Base-by-base conservation (phyloP, 2,888 invertebrate species). In the Dascillus cervinus region DNA sequence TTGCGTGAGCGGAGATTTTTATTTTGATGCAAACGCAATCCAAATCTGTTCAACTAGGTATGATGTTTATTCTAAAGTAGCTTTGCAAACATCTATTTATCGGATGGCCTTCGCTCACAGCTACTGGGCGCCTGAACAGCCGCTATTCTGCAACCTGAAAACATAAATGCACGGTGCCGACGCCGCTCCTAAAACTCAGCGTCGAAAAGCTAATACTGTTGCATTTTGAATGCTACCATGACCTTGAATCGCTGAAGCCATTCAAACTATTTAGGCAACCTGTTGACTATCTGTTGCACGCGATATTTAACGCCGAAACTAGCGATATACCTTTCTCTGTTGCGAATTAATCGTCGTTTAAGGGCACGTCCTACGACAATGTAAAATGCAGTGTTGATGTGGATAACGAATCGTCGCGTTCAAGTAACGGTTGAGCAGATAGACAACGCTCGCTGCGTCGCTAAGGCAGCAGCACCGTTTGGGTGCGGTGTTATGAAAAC, bases 81-180 rank as follows among this genome's bases (percentile, higher is more conserved):
- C 22, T 35, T 30, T 24, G 32, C 32, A 37, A 41, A 33, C 36
- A 24, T 31, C 32, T 43, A 35, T 44, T 44, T 44, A 44, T 44
- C 43, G 34, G 32, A 27, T 33, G 44, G 44, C 45, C 46, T 43
- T 47, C 47, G 41, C 43, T 38, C 29, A 33, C 31, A 36, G 39
- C 43, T 36, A 36, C 39, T 32, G 28, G 32, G 33, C 41, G 35
- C 29, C 34, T 28, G 26, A 31, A 32, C 29, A 29, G 32, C 26
- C 26, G 38, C 40, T 39, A 44, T 39, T 32, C 37, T 32, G 32
- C 45, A 35, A 34, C 33, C 41, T 44, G 36, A 45, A 47, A 46
- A 43, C 47, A 37, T 47, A 32, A 35, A 36, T 4, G 4, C 5
- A 27, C 29, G 30, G 12, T 13, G 5, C 23, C 23, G 33, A 29